Evolutionary conservation across 1,140 invertebrate genomes (phyloP).

Genomic region (Pentalonia nigronervosa): DNA sequence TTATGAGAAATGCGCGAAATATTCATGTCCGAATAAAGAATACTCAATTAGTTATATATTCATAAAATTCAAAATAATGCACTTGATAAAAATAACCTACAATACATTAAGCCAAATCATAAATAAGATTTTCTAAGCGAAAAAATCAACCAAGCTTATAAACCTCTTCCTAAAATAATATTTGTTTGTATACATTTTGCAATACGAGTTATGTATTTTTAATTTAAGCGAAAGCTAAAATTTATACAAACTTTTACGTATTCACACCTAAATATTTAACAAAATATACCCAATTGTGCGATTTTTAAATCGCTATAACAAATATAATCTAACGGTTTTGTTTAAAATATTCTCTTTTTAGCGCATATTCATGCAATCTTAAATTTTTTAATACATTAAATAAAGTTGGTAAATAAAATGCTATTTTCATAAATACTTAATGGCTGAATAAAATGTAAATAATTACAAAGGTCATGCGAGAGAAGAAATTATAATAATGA

Average conservation of each 20-base stretch:
- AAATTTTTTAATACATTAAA: background rate
- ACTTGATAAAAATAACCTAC: background rate
- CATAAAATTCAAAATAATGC: background rate
- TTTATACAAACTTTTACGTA: background rate
- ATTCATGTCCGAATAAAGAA: too few relatives aligned
- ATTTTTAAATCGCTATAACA: background rate
- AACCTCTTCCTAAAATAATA: background rate
- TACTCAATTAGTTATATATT: background rate
- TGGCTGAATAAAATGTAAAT: background rate
- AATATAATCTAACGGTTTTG: background rate
- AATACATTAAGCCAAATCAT: background rate
- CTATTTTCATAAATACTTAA: background rate
- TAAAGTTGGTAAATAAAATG: background rate
- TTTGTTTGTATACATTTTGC: background rate
- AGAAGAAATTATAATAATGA: background rate
- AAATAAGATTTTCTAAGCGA: background rate
- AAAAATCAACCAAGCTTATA: background rate
- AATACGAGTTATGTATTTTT: background rate
- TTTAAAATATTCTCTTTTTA: background rate
- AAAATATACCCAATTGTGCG: background rate
- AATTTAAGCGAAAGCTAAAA: background rate
- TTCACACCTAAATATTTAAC: background rate
- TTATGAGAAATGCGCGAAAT: too few relatives aligned
- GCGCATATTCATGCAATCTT: background rate
- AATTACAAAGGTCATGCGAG: background rate